Percentiles rank a stretch among this genome's conserved stretches.
Evolutionary conservation across 2,888 invertebrate species (phyloP).

Genomic region (Torymus aiolomorphi): DNA sequence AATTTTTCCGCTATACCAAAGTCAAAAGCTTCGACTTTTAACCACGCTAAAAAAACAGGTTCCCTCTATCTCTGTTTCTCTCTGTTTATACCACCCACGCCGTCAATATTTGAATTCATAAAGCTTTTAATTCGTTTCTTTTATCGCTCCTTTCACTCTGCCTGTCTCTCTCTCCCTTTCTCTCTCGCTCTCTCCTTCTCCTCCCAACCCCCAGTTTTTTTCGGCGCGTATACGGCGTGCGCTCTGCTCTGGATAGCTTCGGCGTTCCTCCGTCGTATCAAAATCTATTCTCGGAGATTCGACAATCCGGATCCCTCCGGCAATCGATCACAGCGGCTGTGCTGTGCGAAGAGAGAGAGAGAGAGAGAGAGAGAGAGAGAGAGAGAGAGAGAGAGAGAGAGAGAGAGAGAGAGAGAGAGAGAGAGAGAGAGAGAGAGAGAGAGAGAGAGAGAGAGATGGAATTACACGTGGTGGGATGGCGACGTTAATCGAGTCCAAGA

Average conservation of each 20-base stretch:
- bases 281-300: conserved; percentile 50
- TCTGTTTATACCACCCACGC: not conserved
- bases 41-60: too few relatives aligned
- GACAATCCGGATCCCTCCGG: conserved; percentile 26
- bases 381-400: not conserved
- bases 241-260: too few relatives aligned
- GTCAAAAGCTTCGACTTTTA: too few relatives aligned
- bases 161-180: not conserved
- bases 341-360: too few relatives aligned
- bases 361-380: too few relatives aligned
- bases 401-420: not conserved
- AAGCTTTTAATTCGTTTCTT: conserved; percentile 7
- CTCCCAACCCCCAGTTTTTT: too few relatives aligned
- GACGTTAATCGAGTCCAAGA: not conserved
- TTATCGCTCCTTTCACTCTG: not conserved
- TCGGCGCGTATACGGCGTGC: too few relatives aligned
- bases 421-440: too few relatives aligned
- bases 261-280: conserved; percentile 17
- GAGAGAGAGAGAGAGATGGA: not conserved
- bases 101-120: conserved; percentile 4
- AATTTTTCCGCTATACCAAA: too few relatives aligned
- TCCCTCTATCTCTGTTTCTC: not conserved
- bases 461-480: too few relatives aligned
- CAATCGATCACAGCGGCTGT: conserved; percentile 33
- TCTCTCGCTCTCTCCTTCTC: too few relatives aligned